Base-by-base conservation (phyloP, 2,888 invertebrate species). In the Plagiodera versicolora region DNA sequence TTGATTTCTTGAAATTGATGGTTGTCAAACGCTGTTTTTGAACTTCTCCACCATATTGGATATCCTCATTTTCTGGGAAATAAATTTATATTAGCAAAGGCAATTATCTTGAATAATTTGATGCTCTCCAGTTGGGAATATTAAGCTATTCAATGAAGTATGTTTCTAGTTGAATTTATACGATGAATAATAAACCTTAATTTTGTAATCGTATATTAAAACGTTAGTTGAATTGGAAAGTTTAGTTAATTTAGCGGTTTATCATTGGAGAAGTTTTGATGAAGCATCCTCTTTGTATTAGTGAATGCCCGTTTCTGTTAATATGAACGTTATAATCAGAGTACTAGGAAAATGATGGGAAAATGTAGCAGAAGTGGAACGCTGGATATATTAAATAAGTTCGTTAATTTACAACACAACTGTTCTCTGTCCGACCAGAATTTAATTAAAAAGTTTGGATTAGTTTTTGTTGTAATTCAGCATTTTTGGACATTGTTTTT, bases 371-470 rank as follows among this genome's bases (percentile, higher is more conserved):
- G 64, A 67, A 65, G 63, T 63, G 63, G 64, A 60, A 39, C 60
- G 51, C 52, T 58, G 56, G 67, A 69, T 71, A 73, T 75, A 74
- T 74, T 73, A 72, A 71, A 73, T 72, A 77, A 78, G 74, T 76
- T 75, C 71, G 75, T 75, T 76, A 76, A 77, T 76, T 76, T 75
- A 76, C 73, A 74, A 72, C 74, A 73, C 75, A 75, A 75, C 74
- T 76, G 75, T 70, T 74, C 72, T 70, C 71, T 62, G 67, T 66
- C 72, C 67, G 69, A 71, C 74, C 66, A 72, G 75, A 78, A 80
- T 79, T 80, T 79, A 79, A 80, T 79, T 79, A 79, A 79, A 79
- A 80, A 80, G 79, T 80, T 80, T 68, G 76, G 79, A 80, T 80
- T 79, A 79, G 79, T 80, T 80, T 79, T 80, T 79, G 79, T 78